A percentile compares a stretch with the other conserved stretches of the same genome.
phyloP scores from a whole-genome alignment of 2,113 vertebrate genomes.

The Sphyrna mokarran region DNA sequence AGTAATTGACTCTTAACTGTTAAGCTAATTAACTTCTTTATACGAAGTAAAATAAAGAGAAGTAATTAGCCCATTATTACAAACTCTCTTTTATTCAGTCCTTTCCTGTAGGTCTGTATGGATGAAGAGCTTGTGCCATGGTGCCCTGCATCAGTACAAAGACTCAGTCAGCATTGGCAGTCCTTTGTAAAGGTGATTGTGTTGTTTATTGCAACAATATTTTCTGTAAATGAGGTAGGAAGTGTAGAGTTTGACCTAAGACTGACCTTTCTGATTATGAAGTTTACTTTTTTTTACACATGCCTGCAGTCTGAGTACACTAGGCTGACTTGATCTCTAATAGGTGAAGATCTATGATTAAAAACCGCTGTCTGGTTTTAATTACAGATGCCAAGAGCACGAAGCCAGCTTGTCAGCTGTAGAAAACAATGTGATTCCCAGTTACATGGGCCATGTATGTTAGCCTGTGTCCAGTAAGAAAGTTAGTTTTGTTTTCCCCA shows the following conservation, averaged over 20 bases:
- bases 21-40: conserved; percentile 31
- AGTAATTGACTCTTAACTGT: neutral
- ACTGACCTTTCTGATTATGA: neutral
- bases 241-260: neutral
- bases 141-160: neutral
- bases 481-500: neutral
- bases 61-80: conserved; percentile 1
- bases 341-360: neutral
- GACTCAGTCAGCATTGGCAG: neutral
- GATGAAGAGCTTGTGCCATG: neutral
- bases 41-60: conserved; percentile 25
- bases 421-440: neutral
- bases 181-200: neutral
- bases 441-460: neutral
- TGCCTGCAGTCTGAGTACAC: neutral
- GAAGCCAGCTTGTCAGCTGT: neutral
- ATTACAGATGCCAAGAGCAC: neutral
- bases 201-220: neutral
- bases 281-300: neutral
- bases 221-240: neutral
- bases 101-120: neutral
- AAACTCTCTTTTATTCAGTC: neutral
- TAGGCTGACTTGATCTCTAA: neutral
- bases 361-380: neutral
- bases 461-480: neutral